Percentiles rank a stretch among this genome's conserved stretches.
These are phyloP conservation scores for Bicyclus anynana DNA, from an alignment of 1,140 invertebrate species.

Conservation along the genomic window DNA sequence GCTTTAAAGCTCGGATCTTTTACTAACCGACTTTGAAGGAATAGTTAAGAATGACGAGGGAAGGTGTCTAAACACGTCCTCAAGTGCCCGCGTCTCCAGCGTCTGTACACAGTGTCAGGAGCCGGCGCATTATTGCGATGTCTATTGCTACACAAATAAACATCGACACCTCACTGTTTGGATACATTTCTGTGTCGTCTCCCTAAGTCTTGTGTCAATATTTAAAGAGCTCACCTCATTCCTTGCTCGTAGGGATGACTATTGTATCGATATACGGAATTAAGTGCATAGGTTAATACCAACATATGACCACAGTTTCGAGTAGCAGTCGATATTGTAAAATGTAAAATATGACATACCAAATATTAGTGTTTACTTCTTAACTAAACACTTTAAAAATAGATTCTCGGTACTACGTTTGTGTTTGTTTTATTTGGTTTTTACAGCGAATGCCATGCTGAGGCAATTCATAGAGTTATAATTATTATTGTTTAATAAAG, in stretches of 20 bases:
- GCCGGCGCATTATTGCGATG: conserved; percentile 38
- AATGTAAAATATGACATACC: too few relatives aligned
- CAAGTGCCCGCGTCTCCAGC: conserved; percentile 10
- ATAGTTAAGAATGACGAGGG: conserved; percentile 2
- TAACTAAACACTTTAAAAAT: too few relatives aligned
- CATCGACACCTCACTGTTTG: conserved; percentile 53
- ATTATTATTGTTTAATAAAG: too few relatives aligned
- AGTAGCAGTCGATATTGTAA: too few relatives aligned
- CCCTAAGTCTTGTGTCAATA: conserved; percentile 62
- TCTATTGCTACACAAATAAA: conserved; percentile 63
- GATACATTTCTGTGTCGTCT: conserved; percentile 56
- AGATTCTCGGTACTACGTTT: too few relatives aligned
- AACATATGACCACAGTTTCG: too few relatives aligned
- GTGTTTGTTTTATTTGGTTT: too few relatives aligned
- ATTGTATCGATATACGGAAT: conserved; percentile 20
- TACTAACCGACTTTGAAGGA: not conserved
- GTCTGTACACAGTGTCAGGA: conserved; percentile 24
- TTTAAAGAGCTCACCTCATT: conserved; percentile 61
- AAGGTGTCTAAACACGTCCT: conserved; percentile 13
- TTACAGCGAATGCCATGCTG: too few relatives aligned
- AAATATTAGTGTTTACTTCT: too few relatives aligned
- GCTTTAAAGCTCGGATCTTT: too few relatives aligned
- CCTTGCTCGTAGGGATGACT: conserved; percentile 37
- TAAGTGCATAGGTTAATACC: too few relatives aligned
- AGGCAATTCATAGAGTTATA: too few relatives aligned